phyloP scores from a whole-genome alignment of 2,113 vertebrate genomes.

The Leptodactylus fuscus region DNA sequence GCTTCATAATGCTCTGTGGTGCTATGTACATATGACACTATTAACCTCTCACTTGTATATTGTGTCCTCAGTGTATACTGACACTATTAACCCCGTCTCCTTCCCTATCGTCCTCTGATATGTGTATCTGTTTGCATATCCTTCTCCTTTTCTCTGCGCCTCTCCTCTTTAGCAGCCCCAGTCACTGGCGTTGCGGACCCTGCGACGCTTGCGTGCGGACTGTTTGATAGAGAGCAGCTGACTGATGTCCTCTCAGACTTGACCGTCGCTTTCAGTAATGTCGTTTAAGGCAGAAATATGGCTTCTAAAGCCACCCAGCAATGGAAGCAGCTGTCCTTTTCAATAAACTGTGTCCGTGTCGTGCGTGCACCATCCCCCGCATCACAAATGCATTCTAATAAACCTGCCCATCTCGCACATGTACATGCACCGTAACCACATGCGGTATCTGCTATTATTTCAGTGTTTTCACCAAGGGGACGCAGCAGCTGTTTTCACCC shows the following conservation, averaged over 20 bases:
- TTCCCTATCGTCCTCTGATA: background rate
- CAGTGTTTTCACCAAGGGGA: conserved; percentile 29
- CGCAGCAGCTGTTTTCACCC: conserved; percentile 43
- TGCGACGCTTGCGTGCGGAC: background rate
- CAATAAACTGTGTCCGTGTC: conserved; percentile 36
- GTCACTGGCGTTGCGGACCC: background rate
- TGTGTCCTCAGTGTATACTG: background rate
- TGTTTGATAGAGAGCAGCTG: conserved; percentile 32
- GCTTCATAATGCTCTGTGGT: background rate
- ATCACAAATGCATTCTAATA: conserved; percentile 48
- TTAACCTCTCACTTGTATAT: background rate
- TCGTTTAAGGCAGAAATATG: conserved; percentile 53
- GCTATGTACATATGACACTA: background rate
- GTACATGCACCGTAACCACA: conserved; percentile 49
- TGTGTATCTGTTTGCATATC: background rate
- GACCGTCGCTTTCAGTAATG: conserved; percentile 14
- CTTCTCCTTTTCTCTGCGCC: background rate
- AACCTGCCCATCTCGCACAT: background rate
- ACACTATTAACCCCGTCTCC: conserved; percentile 1
- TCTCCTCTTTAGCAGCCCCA: background rate
- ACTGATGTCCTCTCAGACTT: conserved; percentile 23
- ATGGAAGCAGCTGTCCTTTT: conserved; percentile 65
- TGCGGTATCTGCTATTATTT: conserved; percentile 52
- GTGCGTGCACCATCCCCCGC: background rate
- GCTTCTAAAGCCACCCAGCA: conserved; percentile 22